Conservation (phyloP, 2,888 invertebrate species). For the Unio delphinus region DNA sequence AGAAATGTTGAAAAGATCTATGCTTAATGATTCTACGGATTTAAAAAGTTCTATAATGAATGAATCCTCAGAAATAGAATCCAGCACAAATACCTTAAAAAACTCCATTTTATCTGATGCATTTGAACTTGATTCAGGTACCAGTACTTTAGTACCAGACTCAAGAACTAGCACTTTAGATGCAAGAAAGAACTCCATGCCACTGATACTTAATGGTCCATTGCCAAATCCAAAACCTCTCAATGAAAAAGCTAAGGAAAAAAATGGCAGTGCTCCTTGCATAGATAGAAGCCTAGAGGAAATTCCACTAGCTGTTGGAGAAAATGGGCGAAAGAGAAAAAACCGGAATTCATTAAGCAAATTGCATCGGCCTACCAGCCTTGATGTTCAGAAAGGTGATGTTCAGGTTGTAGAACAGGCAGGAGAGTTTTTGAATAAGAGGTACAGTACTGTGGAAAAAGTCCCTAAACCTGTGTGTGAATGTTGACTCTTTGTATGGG, state of each 20-base stretch:
- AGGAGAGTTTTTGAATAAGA: slow-evolving; percentile 24
- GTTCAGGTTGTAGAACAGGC: slow-evolving; percentile 10
- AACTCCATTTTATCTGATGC: too few species aligned
- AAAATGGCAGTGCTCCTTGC: slow-evolving; percentile 53
- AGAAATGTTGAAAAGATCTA: slow-evolving; percentile 15
- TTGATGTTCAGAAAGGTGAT: slow-evolving; percentile 22
- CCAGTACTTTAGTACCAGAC: slow-evolving; percentile 2
- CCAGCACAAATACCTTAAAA: too few species aligned
- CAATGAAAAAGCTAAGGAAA: slow-evolving; percentile 28
- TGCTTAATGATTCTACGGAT: not conserved
- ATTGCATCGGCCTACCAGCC: slow-evolving; percentile 33
- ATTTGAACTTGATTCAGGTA: not conserved
- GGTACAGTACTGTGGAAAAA: slow-evolving; percentile 30
- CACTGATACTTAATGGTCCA: slow-evolving; percentile 25
- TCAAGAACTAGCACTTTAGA: slow-evolving; percentile 34
- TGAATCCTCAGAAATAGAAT: not conserved
- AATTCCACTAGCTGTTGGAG: slow-evolving; percentile 46
- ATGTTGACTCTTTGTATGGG: slow-evolving; percentile 15
- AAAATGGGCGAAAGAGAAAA: slow-evolving; percentile 31
- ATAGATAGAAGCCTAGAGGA: slow-evolving; percentile 64
- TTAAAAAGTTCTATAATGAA: slow-evolving; percentile 1
- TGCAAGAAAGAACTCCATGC: slow-evolving; percentile 29
- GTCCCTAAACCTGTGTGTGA: slow-evolving; percentile 32
- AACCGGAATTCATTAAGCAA: slow-evolving; percentile 27
- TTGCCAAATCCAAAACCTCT: slow-evolving; percentile 38